Evolutionary conservation across 2,797 vertebrate genomes (phyloP), one percentile per base, ranked within the genome.

Genomic region (Prunella strophiata): DNA sequence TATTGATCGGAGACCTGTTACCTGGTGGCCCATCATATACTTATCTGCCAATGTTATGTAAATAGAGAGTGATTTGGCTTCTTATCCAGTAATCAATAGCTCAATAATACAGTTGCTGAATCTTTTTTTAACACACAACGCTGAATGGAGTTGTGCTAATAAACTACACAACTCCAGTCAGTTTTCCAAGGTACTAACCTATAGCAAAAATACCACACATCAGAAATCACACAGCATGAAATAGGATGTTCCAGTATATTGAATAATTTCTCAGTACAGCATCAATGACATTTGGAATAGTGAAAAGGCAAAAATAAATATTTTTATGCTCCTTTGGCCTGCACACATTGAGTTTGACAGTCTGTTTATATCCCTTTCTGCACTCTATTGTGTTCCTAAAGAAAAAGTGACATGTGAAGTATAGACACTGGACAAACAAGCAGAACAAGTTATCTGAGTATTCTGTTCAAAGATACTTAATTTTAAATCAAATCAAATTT

Each of bases 211-310:
- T 32, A 79, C 16, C 62, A 70, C 48, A 58, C 23, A 73, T 59
- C 43, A 91, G 77, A 86, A 96, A 75, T 52, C 91, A 79, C 83
- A 75, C 12, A 89, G 67, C 82, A 84, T 91, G 89, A 95, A 93
- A 95, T 88, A 86, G 54, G 57, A 83, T 96, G 74, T 90, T 96
- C 82, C 66, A 86, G 52, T 54, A 47, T 82, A 76, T 61, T 67
- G 80, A 88, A 45, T 76, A 7, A 76, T 79, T 92, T 87, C 34
- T 92, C 68, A 62, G 30, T 81, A 78, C 32, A 80, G 50, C 42
- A 73, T 67, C 70, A 79, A 36, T 90, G 87, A 73, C 85, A 92
- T 93, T 89, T 85, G 81, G 32, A 92, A 82, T 47, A 88, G 34
- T 38, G 63, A 62, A 85, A 88, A 88, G 21, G 29, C 22, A 81